phyloP scores from a whole-genome alignment of 2,113 vertebrate genomes.

The Nycticebus coucang region DNA sequence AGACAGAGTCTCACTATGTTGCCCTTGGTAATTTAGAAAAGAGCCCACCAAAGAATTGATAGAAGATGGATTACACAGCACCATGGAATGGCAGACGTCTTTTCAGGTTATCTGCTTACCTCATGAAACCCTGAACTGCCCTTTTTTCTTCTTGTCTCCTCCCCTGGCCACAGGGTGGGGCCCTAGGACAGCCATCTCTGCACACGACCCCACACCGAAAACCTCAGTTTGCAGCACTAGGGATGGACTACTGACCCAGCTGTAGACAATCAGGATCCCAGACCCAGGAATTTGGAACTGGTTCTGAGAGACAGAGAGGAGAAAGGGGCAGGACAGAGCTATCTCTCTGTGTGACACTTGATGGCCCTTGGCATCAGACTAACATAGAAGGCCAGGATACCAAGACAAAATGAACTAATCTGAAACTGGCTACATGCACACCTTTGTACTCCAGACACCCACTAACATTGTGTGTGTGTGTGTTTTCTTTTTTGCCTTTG shows the following conservation, averaged over 20 bases:
- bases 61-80: not conserved
- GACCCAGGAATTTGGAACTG: not conserved
- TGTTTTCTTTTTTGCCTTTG: not conserved
- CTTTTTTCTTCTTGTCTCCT: not conserved
- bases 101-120: not conserved
- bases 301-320: not conserved
- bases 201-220: not conserved
- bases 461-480: not conserved
- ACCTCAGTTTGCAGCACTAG: too few relatives aligned
- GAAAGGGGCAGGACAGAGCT: not conserved
- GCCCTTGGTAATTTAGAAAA: not conserved
- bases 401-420: not conserved
- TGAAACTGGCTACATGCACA: not conserved
- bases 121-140: not conserved
- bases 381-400: not conserved
- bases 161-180: too few relatives aligned
- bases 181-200: not conserved
- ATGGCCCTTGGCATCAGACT: not conserved
- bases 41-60: not conserved
- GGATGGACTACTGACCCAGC: not conserved
- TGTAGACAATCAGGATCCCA: not conserved
- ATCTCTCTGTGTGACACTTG: not conserved
- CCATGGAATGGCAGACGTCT: not conserved
- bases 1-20: too few relatives aligned
- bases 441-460: not conserved